Percentiles rank a stretch among this genome's conserved stretches.
Conservation (phyloP, 2,888 invertebrate genomes). For the Rotaria macrura region DNA sequence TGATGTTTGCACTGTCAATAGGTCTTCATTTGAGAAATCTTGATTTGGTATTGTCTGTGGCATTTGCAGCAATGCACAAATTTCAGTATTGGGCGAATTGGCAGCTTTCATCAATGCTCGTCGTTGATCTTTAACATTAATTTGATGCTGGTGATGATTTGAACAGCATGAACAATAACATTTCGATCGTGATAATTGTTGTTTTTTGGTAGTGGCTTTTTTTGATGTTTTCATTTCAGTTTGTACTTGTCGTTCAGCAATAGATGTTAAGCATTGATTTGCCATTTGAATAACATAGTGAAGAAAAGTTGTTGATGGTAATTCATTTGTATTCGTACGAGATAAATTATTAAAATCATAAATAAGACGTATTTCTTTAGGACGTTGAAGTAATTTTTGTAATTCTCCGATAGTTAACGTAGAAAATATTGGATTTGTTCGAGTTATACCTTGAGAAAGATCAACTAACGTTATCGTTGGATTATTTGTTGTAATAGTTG, state of each 20-base stretch:
- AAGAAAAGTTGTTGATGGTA: background rate
- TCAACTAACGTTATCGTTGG: background rate
- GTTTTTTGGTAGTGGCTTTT: background rate
- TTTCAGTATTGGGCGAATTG: background rate
- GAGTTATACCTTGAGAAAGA: background rate
- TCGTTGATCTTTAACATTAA: background rate
- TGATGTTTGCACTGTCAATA: background rate
- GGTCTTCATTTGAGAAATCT: background rate
- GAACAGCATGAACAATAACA: constrained; percentile 6
- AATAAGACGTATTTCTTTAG: background rate
- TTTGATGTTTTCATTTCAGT: background rate
- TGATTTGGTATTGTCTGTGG: background rate
- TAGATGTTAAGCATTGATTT: constrained; percentile 10
- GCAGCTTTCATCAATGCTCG: background rate
- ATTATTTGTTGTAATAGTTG: background rate
- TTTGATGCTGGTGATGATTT: background rate
- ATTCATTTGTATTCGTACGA: background rate
- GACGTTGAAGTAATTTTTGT: background rate
- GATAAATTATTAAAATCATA: background rate
- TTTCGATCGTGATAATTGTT: background rate
- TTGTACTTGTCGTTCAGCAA: background rate
- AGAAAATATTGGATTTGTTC: background rate
- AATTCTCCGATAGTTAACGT: constrained; percentile 13
- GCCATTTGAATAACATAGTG: constrained; percentile 18
- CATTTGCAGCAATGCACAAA: background rate